Evolutionary conservation across 2,113 vertebrate genomes (phyloP).

Genomic region (Peromyscus californicus): DNA sequence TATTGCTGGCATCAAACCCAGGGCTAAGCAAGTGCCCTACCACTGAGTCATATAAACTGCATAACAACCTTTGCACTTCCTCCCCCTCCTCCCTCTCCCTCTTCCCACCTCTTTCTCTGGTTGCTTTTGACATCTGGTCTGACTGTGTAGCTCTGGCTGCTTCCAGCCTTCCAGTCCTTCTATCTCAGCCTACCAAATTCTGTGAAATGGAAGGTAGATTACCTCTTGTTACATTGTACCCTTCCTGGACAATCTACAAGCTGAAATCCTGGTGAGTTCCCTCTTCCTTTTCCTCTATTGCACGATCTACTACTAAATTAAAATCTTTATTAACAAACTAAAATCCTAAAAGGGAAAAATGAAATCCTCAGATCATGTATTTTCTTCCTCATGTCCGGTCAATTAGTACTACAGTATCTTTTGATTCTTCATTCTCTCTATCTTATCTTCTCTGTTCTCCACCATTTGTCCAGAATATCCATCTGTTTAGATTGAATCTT

Average conservation of each 20-base stretch:
- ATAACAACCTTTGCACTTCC: background rate
- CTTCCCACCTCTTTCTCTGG: too few relatives aligned
- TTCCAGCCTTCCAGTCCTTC: too few relatives aligned
- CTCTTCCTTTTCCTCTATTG: background rate
- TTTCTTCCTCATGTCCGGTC: background rate
- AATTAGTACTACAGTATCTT: background rate
- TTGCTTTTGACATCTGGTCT: background rate
- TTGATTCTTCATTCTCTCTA: background rate
- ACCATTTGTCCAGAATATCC: background rate
- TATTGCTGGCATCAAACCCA: background rate
- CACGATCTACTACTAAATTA: background rate
- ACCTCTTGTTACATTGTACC: background rate
- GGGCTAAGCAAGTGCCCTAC: background rate
- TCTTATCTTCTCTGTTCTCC: background rate
- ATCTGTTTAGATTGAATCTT: background rate
- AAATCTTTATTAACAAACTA: background rate
- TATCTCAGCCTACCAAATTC: background rate
- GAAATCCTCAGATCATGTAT: background rate
- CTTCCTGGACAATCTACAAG: background rate
- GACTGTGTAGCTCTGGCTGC: background rate
- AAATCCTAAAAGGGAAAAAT: too few relatives aligned
- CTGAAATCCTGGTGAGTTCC: background rate
- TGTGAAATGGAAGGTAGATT: background rate
- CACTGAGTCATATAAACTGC: background rate
- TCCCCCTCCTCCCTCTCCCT: background rate